Evolutionary conservation across 2,888 invertebrate species (phyloP).

Genomic region (Trypoxylon attenuatum): DNA sequence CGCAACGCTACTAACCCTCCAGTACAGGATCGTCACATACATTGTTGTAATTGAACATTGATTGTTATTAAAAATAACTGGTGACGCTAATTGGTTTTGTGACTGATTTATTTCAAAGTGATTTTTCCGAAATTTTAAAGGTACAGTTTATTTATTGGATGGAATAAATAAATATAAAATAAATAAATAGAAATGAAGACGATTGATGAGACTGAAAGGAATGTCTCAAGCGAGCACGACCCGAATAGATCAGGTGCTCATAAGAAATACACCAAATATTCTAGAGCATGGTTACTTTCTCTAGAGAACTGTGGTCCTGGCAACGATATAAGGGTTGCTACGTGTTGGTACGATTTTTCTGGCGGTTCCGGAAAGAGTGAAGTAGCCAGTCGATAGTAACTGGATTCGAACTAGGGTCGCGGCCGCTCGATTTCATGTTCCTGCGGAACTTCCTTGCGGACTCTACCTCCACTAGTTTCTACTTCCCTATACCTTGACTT

Average conservation of each 20-base stretch:
- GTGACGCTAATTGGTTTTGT: no score
- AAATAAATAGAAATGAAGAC: no score
- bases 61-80: no score
- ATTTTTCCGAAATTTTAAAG: no score
- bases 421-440: neutral
- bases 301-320: slow-evolving; percentile 57
- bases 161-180: no score
- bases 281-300: slow-evolving; percentile 37
- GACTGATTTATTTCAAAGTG: no score
- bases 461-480: slow-evolving; percentile 56
- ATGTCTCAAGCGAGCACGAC: slow-evolving; percentile 12
- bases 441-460: slow-evolving; percentile 3
- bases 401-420: no score
- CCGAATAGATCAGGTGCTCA: slow-evolving; percentile 55
- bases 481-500: slow-evolving; percentile 59
- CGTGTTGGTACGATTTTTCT: slow-evolving; percentile 53
- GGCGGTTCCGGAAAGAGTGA: neutral
- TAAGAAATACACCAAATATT: slow-evolving; percentile 15
- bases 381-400: neutral
- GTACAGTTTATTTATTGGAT: no score
- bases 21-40: no score
- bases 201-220: no score
- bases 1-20: neutral
- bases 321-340: slow-evolving; percentile 52
- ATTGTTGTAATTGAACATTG: no score